Evolutionary conservation across 1,140 invertebrate genomes (phyloP), one percentile per base, ranked within the genome.

Genomic region (Campodea augens): DNA sequence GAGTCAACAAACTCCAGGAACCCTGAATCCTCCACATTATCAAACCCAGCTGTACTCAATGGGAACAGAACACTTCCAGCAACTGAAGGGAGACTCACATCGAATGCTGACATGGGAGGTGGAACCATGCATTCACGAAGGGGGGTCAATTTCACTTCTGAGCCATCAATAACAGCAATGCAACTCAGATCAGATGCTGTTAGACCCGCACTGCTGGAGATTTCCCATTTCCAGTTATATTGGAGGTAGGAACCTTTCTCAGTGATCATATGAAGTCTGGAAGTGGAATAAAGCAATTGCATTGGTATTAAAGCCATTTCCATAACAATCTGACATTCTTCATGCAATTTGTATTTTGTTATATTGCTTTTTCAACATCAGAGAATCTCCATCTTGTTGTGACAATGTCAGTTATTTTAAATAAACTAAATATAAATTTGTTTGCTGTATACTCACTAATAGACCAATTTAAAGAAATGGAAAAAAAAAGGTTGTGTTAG

Each of bases 161-260:
- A 55, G 50, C 81, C 82, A 71, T 90, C 79, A 53, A 90, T 79
- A 21, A 88, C 83, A 48, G 69, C 71, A 7, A 85, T 75, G 15
- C 71, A 56, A 10, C 72, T 66, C 58, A 72, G 66, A 59, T 77
- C 72, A 44, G 57, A 52, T 41, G 51, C 29, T 29, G 47, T 55
- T 49, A 60, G 61, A 10, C 72, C 70, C 48, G 45, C 57, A 49
- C 71, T 77, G 41, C 65, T 62, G 57, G 73, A 55, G 27, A 77
- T 60, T 52, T 54, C 57, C 72, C 73, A 81, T 48, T 65, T 61
- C 68, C 73, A 84, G 19, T 66, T 64, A 55, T 75, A 78, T 18
- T 62, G 60, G 40, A 66, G 57, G 53, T 72, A 69, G 48, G 65
- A 60, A 13, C 74, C 72, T 53, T 61, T 61, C 41, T 64, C 57